These are phyloP conservation scores for Alloplasta piceator DNA, from an alignment of 2,888 invertebrate species.

Conservation along the genomic window DNA sequence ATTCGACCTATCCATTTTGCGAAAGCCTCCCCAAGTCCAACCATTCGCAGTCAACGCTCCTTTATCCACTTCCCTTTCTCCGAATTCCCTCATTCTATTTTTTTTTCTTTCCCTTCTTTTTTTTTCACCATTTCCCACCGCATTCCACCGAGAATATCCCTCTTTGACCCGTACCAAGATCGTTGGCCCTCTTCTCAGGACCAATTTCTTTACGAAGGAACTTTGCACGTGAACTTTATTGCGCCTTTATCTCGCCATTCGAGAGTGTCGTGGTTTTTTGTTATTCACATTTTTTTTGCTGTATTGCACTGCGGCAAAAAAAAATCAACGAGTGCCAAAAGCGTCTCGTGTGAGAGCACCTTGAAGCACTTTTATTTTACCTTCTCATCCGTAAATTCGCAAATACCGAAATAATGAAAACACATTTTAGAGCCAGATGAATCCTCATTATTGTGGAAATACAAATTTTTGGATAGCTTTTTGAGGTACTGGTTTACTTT, in stretches of 20 bases:
- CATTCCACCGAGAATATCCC: slow-evolving; percentile 39
- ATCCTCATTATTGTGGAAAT: not conserved
- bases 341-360: not conserved
- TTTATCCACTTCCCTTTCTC: slow-evolving; percentile 24
- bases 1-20: slow-evolving; percentile 45
- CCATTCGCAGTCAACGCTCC: slow-evolving; percentile 37
- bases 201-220: slow-evolving; percentile 27
- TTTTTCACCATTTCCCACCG: slow-evolving; percentile 30
- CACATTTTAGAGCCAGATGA: too few relatives aligned
- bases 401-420: too few relatives aligned
- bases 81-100: not conserved
- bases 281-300: not conserved
- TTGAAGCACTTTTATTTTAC: too few relatives aligned
- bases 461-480: too few relatives aligned
- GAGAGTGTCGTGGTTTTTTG: slow-evolving; percentile 2
- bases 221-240: slow-evolving; percentile 13
- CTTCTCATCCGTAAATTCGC: too few relatives aligned
- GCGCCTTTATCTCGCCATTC: slow-evolving; percentile 9
- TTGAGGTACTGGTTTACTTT: too few relatives aligned
- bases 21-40: slow-evolving; percentile 10
- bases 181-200: slow-evolving; percentile 27
- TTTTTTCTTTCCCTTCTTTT: slow-evolving; percentile 28
- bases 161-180: slow-evolving; percentile 45
- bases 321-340: not conserved
- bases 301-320: not conserved